Conservation (phyloP, 2,113 vertebrate species). For the Sakesphorus luctuosus region DNA sequence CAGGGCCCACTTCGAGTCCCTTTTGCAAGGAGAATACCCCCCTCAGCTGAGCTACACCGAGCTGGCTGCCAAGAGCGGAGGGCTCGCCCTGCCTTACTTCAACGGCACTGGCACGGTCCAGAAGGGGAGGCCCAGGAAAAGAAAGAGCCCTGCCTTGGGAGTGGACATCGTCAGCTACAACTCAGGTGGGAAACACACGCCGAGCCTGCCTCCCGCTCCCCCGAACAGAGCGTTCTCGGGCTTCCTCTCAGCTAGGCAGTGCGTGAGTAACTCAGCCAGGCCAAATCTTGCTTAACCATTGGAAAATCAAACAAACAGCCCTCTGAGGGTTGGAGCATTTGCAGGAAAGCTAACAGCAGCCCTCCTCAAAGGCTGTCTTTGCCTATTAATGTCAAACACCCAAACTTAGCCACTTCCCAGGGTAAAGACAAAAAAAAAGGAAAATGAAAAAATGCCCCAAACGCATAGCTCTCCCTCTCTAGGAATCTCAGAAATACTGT, state of each 20-base stretch:
- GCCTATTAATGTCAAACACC: constrained; percentile 53
- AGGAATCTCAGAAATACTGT: neutral
- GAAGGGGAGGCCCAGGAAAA: constrained; percentile 96
- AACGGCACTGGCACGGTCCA: constrained; percentile 94
- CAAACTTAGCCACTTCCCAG: constrained; percentile 47
- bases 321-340: constrained; percentile 42
- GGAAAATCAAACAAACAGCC: constrained; percentile 55
- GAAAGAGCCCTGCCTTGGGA: constrained; percentile 95
- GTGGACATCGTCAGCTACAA: constrained; percentile 94
- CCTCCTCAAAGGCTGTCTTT: constrained; percentile 48
- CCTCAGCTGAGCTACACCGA: constrained; percentile 95
- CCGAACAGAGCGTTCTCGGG: neutral
- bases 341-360: constrained; percentile 56
- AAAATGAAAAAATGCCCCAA: neutral
- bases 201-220: neutral
- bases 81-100: constrained; percentile 91
- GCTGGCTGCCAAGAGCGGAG: constrained; percentile 93
- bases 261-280: neutral
- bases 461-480: neutral
- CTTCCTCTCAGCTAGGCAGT: constrained; percentile 9
- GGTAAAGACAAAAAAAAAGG: neutral
- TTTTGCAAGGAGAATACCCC: constrained; percentile 93
- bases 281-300: constrained; percentile 35
- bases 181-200: constrained; percentile 84
- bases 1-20: constrained; percentile 94